Percentiles rank a stretch among this genome's conserved stretches.
Evolutionary conservation across 2,888 invertebrate species (phyloP).

Genomic region (Diabrotica balteata): DNA sequence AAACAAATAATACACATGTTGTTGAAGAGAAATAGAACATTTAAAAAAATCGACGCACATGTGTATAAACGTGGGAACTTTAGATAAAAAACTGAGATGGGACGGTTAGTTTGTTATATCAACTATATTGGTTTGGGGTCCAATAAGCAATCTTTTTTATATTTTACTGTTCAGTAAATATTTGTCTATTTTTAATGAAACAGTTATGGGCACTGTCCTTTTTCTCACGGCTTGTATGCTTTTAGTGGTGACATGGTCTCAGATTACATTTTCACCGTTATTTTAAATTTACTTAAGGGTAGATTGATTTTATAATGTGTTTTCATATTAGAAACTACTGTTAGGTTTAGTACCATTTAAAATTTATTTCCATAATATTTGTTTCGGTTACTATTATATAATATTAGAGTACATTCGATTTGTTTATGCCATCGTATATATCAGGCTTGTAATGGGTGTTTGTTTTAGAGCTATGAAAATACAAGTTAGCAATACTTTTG

Average conservation of each 20-base stretch:
- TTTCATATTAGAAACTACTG: too few species aligned
- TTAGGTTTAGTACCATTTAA: too few species aligned
- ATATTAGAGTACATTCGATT: too few species aligned
- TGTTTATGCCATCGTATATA: too few species aligned
- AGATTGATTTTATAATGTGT: too few species aligned
- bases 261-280: slow-evolving; percentile 3
- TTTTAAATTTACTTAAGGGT: neutral
- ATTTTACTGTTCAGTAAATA: slow-evolving; percentile 57
- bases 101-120: slow-evolving; percentile 40
- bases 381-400: too few species aligned
- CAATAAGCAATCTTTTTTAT: slow-evolving; percentile 47
- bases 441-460: too few species aligned
- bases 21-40: slow-evolving; percentile 38
- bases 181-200: slow-evolving; percentile 43
- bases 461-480: too few species aligned
- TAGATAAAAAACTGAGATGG: slow-evolving; percentile 51
- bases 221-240: slow-evolving; percentile 19
- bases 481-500: too few species aligned
- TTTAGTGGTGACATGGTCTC: neutral
- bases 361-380: too few species aligned
- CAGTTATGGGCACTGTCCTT: slow-evolving; percentile 21
- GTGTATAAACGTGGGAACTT: slow-evolving; percentile 54
- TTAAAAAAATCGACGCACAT: slow-evolving; percentile 53
- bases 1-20: slow-evolving; percentile 32
- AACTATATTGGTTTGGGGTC: slow-evolving; percentile 44